Evolutionary conservation across 1,140 invertebrate species (phyloP).

Genomic region (Zaprionus gabonicus): DNA sequence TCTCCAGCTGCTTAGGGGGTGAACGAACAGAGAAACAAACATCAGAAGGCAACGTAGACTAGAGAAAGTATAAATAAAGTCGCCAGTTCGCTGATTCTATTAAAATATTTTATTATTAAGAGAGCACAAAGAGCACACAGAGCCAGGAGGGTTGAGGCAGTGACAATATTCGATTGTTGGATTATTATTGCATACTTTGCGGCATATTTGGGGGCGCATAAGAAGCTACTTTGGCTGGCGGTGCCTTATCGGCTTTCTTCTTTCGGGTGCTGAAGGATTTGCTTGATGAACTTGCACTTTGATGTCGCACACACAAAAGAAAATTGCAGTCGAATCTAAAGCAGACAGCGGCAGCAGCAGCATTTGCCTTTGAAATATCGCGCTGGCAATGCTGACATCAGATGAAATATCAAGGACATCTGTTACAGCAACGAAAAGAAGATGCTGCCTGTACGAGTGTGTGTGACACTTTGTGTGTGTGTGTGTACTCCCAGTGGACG

Average conservation of each 20-base stretch:
- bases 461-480: slow-evolving; percentile 6
- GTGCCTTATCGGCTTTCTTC: slow-evolving; percentile 51
- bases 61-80: neutral
- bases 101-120: slow-evolving; percentile 58
- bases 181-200: slow-evolving; percentile 60
- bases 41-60: neutral
- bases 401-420: slow-evolving; percentile 72
- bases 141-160: neutral
- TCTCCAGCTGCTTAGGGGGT: slow-evolving; percentile 40
- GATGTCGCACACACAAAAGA: slow-evolving; percentile 61
- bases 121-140: slow-evolving; percentile 37
- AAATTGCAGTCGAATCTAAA: slow-evolving; percentile 56
- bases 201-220: slow-evolving; percentile 42
- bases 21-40: neutral
- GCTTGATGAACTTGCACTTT: slow-evolving; percentile 66
- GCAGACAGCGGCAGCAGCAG: slow-evolving; percentile 28
- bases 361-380: slow-evolving; percentile 57
- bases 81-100: slow-evolving; percentile 52
- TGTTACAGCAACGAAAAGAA: slow-evolving; percentile 53
- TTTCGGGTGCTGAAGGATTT: slow-evolving; percentile 41
- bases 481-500: slow-evolving; percentile 54
- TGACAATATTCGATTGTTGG: slow-evolving; percentile 62
- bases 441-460: slow-evolving; percentile 17
- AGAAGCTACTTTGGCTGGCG: slow-evolving; percentile 24
- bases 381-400: slow-evolving; percentile 36